Conservation (phyloP, 2,797 vertebrate genomes). For the Clarias pachynema region DNA sequence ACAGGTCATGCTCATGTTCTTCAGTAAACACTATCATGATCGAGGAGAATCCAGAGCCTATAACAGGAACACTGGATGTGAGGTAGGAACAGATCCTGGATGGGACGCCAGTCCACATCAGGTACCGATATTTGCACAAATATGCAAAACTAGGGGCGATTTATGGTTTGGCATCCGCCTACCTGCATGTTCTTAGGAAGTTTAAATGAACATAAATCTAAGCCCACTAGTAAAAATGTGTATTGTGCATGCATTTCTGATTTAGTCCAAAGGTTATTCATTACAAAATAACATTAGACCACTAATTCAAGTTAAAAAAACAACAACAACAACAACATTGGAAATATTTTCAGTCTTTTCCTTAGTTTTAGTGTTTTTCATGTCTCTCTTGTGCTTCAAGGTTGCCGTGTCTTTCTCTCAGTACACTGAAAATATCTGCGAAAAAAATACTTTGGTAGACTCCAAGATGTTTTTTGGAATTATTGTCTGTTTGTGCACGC, state of each 20-base stretch:
- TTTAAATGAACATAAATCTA: neutral
- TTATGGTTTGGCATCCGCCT: neutral
- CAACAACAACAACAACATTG: too few species aligned
- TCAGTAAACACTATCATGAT: neutral
- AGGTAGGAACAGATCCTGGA: neutral
- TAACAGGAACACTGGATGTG: neutral
- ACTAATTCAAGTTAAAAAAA: too few species aligned
- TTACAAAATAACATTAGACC: too few species aligned
- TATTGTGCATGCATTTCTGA: neutral
- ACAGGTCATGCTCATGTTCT: neutral
- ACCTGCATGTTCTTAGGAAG: neutral
- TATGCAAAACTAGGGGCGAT: neutral
- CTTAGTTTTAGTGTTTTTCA: too few species aligned
- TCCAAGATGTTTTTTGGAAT: too few species aligned
- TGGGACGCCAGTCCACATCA: neutral
- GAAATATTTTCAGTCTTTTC: too few species aligned
- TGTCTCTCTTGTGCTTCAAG: too few species aligned
- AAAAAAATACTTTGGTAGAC: too few species aligned
- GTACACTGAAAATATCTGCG: too few species aligned
- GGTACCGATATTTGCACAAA: neutral
- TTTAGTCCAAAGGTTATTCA: neutral
- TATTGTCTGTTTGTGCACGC: too few species aligned
- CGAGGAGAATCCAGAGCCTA: neutral
- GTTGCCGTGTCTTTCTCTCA: too few species aligned
- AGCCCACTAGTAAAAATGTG: neutral